These are phyloP conservation scores for Philypnodon macrostomus DNA, from an alignment of 2,797 vertebrate species.

Conservation along the genomic window DNA sequence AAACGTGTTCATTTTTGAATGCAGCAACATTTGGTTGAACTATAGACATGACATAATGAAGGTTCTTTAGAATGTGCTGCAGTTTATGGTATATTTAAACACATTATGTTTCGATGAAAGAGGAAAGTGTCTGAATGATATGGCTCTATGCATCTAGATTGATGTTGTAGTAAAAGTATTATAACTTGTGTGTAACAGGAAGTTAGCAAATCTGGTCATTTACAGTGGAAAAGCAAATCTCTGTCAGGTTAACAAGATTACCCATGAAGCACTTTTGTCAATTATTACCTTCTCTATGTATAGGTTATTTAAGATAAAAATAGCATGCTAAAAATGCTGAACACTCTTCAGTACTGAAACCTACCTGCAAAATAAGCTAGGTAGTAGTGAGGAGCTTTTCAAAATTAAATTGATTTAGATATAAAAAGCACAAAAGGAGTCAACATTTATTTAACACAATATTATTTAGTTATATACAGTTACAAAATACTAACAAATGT, in stretches of 20 bases:
- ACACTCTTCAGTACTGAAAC: neutral
- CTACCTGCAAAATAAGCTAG: neutral
- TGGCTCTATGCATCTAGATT: slow-evolving; percentile 68
- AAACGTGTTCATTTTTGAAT: slow-evolving; percentile 49
- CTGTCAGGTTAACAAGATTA: slow-evolving; percentile 2
- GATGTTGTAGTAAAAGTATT: slow-evolving; percentile 14
- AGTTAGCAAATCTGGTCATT: neutral
- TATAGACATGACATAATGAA: slow-evolving; percentile 57
- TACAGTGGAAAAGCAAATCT: neutral
- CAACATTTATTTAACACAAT: neutral
- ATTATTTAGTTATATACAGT: neutral
- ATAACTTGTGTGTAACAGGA: neutral
- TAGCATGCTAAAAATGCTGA: neutral
- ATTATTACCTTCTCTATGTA: slow-evolving; percentile 2
- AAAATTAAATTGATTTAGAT: neutral
- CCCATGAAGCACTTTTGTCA: slow-evolving; percentile 3
- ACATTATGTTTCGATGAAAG: slow-evolving; percentile 31
- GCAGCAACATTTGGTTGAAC: slow-evolving; percentile 39
- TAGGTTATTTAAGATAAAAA: slow-evolving; percentile 7
- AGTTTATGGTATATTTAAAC: slow-evolving; percentile 30
- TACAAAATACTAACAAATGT: neutral
- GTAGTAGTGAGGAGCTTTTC: neutral
- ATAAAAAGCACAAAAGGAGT: neutral
- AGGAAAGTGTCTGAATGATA: slow-evolving; percentile 35
- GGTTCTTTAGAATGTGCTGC: slow-evolving; percentile 57